Conservation (phyloP, 2,888 invertebrate genomes). For the Ectemnius lituratus region DNA sequence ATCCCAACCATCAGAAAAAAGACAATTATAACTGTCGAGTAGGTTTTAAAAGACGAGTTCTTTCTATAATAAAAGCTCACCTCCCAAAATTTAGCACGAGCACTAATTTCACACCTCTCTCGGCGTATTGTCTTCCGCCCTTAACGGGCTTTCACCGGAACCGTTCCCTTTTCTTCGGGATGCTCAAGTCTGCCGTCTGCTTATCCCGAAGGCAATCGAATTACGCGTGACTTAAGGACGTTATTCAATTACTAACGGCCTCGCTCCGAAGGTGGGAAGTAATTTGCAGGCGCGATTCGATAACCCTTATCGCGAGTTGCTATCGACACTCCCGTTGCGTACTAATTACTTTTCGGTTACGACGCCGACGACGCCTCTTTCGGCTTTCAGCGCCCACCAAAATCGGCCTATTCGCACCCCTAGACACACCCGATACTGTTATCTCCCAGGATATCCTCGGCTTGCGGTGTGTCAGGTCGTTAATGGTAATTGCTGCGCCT, state of each 20-base stretch:
- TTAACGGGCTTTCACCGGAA: conserved; percentile 9
- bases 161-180: conserved; percentile 35
- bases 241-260: conserved; percentile 57
- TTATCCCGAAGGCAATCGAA: conserved; percentile 63
- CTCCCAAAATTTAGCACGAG: conserved; percentile 3
- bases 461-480: not conserved
- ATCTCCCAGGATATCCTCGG: conserved; percentile 14
- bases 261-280: conserved; percentile 59
- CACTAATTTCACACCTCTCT: conserved; percentile 32
- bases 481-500: not conserved
- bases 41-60: not conserved
- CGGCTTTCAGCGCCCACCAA: conserved; percentile 17
- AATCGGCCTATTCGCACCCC: conserved; percentile 10
- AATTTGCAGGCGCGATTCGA: conserved; percentile 63
- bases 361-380: conserved; percentile 38
- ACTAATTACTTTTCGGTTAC: conserved; percentile 58
- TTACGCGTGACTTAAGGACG: conserved; percentile 60
- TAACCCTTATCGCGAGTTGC: conserved; percentile 61
- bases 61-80: not conserved
- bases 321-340: conserved; percentile 56
- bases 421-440: not conserved
- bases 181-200: conserved; percentile 53
- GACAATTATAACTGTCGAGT: conserved; percentile 13
- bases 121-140: conserved; percentile 21
- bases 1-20: not conserved